Base-by-base conservation (phyloP, 2,113 vertebrate species). In the Pseudorhombus dupliciocellatus region DNA sequence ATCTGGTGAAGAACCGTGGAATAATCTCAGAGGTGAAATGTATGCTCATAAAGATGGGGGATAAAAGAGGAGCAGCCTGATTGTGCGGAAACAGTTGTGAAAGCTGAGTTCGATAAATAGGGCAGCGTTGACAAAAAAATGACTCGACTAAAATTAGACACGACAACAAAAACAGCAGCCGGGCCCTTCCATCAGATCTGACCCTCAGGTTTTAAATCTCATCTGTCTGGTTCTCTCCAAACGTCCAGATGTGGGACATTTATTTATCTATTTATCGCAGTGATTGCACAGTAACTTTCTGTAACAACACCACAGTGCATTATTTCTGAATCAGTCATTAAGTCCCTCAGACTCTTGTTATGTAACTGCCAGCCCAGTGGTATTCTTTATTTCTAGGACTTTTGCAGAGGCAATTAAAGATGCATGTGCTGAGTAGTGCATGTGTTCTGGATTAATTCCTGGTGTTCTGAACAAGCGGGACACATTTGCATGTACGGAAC, bases 401-500 rank as follows among this genome's bases (percentile, higher is more conserved):
- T 50, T 51, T 24, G 18, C 26, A 30, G 61, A 12, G 14, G 25
- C 7, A 66, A 51, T 53, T 31, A 10, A 11, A 50, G n/a, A 25
- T 25, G 30, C 20, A 12, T 54, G 28, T 20, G 18, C 4, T 51
- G 22, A 34, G 16, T 6, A 7, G 37, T 73, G 30, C 58, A 5
- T 25, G 24, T 42, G 28, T 24, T 58, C 46, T 26, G 48, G 9
- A 53, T 63, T 31, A 2, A 72, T 68, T 63, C 40, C 14, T 12
- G 15, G 5, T 42, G n/a, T 26, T 46, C 16, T 21, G 40, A 3
- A 2, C 48, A 4, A n/a, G 20, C 24, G 31, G 18, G 40, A 11
- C 50, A 40, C 2, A 67, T 80, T 28, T 81, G 72, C 57, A 76
- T 85, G 61, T 66, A 62, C 52, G 58, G 21, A 25, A 20, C 54